Evolutionary conservation across 2,113 vertebrate species (phyloP), one percentile per base, ranked within the genome.

Genomic region (Chaetodon trifascialis): DNA sequence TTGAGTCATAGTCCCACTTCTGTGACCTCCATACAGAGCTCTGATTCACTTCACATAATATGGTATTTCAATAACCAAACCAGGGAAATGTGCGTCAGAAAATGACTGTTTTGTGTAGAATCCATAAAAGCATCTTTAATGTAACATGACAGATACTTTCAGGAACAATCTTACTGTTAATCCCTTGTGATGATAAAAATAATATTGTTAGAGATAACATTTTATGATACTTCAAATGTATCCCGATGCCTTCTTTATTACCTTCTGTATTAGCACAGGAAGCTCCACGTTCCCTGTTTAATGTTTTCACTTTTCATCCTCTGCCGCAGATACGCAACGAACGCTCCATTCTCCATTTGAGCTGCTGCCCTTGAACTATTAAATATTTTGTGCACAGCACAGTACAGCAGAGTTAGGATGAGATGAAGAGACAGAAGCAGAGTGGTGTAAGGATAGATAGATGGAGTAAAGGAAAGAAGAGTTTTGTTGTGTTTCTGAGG

Each of bases 401-500:
- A 73, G 63, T 38, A 8, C 21, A 54, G 79, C 70, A 73, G 59
- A 81, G 75, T 63, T 59, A 56, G 47, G 55, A 76, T 82, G 85
- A 88, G 54, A 82, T 54, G 56, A 80, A 70, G 76, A 79, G 76
- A 59, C 58, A 80, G 87, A 70, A 70, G 69, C 60, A 16, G 74
- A 88, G 71, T 47, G 67, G 25, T 67, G 73, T 23, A 60, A 56
- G 52, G 75, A 81, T 60, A 65, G 84, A 86, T 62, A 19, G 86
- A 86, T 62, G 16, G 86, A 84, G 79, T 76, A 74, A 78, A 69
- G 58, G 75, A 78, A 68, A 81, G 85, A 85, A 69, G 81, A 84
- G 79, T 86, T 86, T 67, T 85, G 85, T 85, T 92, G 86, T 80
- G 77, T 84, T 91, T 92, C 78, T 88, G 87, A 93, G 94, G 93